Percentiles rank a stretch among this genome's conserved stretches.
These are phyloP conservation scores for Amphimallon solstitiale DNA, from an alignment of 2,888 invertebrate species.

Conservation along the genomic window DNA sequence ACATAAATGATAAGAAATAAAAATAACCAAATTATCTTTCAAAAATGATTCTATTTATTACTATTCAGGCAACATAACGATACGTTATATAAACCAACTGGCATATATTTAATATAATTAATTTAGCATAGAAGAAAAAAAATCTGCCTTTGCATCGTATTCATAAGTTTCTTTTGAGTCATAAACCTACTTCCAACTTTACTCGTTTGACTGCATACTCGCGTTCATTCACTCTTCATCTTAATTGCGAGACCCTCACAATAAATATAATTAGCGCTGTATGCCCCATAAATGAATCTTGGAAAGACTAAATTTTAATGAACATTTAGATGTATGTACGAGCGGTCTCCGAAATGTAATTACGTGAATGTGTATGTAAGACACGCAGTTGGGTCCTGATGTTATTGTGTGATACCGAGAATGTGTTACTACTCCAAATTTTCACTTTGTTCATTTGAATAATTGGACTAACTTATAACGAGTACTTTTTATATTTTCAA, in stretches of 20 bases:
- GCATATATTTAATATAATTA: constrained; percentile 22
- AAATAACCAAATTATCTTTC: too few species aligned
- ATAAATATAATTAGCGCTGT: constrained; percentile 34
- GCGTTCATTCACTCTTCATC: constrained; percentile 2
- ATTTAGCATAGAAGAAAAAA: constrained; percentile 25
- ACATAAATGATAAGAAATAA: too few species aligned
- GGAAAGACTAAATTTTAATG: constrained; percentile 57
- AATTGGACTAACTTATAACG: too few species aligned
- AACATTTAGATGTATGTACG: constrained; percentile 49
- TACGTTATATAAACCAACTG: too few species aligned
- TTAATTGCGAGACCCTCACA: constrained; percentile 26
- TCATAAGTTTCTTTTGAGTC: constrained; percentile 9
- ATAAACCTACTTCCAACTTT: constrained; percentile 19
- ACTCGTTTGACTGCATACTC: constrained; percentile 9
- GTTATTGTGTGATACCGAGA: background rate
- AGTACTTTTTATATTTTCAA: too few species aligned
- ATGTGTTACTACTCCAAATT: constrained; percentile 4
- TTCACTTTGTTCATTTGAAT: too few species aligned
- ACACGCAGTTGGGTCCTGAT: too few species aligned
- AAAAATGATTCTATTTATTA: too few species aligned
- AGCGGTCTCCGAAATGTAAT: constrained; percentile 51
- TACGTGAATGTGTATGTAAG: constrained; percentile 42
- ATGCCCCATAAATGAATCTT: constrained; percentile 46
- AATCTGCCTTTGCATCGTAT: constrained; percentile 19
- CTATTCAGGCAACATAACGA: too few species aligned